These are phyloP conservation scores for Anastrepha obliqua DNA, from an alignment of 1,140 invertebrate species.

Conservation along the genomic window DNA sequence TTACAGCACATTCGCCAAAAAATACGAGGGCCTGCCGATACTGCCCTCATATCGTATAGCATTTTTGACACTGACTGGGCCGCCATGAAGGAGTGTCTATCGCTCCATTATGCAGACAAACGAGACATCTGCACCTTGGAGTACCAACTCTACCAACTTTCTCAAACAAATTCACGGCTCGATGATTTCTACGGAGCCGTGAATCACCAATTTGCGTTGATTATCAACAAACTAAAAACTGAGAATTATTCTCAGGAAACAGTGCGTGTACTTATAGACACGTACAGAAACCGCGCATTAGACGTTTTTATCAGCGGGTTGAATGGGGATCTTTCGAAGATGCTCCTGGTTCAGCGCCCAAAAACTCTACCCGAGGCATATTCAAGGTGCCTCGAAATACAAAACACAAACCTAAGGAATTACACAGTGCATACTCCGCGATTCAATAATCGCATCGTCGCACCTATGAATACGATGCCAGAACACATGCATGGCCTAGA, in stretches of 20 bases:
- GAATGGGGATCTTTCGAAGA: not conserved
- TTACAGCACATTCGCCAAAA: constrained; percentile 48
- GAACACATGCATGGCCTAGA: not conserved
- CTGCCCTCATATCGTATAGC: constrained; percentile 52
- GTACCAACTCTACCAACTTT: not conserved
- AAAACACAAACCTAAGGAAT: no score
- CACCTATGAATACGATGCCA: not conserved
- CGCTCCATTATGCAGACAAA: constrained; percentile 55
- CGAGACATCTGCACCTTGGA: constrained; percentile 46
- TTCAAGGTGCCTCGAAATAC: no score
- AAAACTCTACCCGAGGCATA: no score
- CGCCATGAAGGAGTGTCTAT: constrained; percentile 27
- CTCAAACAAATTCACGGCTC: not conserved
- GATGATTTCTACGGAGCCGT: constrained; percentile 46
- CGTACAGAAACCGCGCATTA: no score
- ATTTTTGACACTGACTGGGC: constrained; percentile 38
- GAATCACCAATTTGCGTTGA: constrained; percentile 15
- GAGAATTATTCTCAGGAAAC: not conserved
- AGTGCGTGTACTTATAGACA: not conserved
- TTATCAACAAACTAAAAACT: not conserved
- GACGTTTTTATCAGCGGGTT: not conserved
- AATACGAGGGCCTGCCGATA: not conserved
- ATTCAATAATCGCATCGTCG: not conserved
- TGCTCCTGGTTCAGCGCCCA: constrained; percentile 21
- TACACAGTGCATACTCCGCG: not conserved